Percentiles rank a stretch among this genome's conserved stretches.
Evolutionary conservation across 2,113 vertebrate genomes (phyloP).

Genomic region (Athene noctua): DNA sequence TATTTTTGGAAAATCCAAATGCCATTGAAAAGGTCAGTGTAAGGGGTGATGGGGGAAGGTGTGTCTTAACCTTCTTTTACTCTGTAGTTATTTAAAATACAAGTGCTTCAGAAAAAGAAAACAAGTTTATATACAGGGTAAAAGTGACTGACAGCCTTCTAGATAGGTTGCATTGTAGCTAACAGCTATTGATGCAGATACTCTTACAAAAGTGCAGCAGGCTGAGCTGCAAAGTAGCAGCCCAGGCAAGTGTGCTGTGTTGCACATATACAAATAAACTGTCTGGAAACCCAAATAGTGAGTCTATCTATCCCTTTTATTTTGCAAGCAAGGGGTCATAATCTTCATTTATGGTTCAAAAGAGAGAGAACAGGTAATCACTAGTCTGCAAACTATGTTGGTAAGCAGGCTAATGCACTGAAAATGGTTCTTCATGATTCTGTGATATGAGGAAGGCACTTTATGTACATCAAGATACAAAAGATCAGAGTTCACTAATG

Average conservation of each 20-base stretch:
- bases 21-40: neutral
- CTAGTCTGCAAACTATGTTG: neutral
- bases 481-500: neutral
- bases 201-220: neutral
- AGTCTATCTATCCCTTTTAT: neutral
- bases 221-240: neutral
- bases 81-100: neutral
- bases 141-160: neutral
- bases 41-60: neutral
- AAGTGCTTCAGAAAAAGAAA: neutral
- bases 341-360: neutral
- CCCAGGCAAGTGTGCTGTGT: neutral
- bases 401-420: neutral
- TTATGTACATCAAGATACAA: neutral
- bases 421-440: neutral
- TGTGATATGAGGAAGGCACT: neutral
- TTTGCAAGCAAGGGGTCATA: neutral
- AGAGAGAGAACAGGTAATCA: neutral
- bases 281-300: neutral
- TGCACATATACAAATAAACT: neutral
- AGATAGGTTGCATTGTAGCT: neutral
- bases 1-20: neutral
- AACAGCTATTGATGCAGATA: neutral
- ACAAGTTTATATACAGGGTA: neutral
- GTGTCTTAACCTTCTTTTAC: neutral